phyloP scores from a whole-genome alignment of 1,140 invertebrate genomes.

The Lordiphosa stackelbergi region DNA sequence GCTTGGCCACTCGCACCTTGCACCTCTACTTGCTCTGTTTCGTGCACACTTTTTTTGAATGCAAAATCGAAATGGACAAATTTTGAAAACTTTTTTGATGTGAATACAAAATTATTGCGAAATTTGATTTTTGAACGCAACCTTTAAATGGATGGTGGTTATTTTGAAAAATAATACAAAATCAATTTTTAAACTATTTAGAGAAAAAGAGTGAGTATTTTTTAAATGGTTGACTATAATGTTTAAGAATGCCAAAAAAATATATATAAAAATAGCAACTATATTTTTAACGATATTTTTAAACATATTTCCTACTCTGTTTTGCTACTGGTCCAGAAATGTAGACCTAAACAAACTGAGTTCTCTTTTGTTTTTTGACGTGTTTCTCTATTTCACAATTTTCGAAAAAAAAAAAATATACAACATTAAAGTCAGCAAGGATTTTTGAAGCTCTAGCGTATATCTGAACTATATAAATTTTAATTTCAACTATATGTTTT shows the following conservation, averaged over 20 bases:
- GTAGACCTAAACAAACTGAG: conserved; percentile 53
- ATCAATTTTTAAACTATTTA: conserved; percentile 70
- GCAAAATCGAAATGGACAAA: conserved; percentile 70
- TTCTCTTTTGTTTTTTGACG: conserved; percentile 64
- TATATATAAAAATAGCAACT: conserved; percentile 37
- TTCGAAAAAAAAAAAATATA: conserved; percentile 27
- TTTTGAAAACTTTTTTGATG: conserved; percentile 73
- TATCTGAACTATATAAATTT: conserved; percentile 25
- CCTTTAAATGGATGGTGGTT: conserved; percentile 73
- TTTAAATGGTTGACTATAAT: conserved; percentile 67
- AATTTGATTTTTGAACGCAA: conserved; percentile 76
- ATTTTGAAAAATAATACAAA: conserved; percentile 56
- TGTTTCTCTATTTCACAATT: conserved; percentile 61
- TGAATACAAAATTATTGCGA: conserved; percentile 73
- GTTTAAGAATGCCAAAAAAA: conserved; percentile 62
- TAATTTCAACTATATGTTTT: conserved; percentile 44
- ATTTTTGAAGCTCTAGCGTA: conserved; percentile 41
- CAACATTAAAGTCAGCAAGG: conserved; percentile 57
- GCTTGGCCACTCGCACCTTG: conserved; percentile 74
- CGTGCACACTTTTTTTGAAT: conserved; percentile 73
- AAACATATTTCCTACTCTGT: conserved; percentile 28
- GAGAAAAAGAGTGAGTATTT: conserved; percentile 76
- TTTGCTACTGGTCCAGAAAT: conserved; percentile 33
- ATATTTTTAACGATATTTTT: conserved; percentile 32
- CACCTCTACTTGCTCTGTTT: conserved; percentile 71